Evolutionary conservation across 2,888 invertebrate species (phyloP).

Genomic region (Strigamia maritima): DNA sequence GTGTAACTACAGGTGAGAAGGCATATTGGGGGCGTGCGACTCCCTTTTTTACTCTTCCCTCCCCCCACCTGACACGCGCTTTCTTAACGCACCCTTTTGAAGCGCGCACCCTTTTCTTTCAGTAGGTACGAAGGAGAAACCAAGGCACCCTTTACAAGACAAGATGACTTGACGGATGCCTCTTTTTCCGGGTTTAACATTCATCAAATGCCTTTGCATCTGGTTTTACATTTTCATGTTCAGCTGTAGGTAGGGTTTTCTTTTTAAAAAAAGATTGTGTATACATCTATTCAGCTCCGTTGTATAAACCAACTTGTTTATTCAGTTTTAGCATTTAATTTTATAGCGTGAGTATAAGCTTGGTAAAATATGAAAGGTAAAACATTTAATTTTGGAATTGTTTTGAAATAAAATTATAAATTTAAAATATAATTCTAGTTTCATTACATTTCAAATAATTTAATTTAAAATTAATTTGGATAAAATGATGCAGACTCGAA

Average conservation of each 20-base stretch:
- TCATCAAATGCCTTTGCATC: constrained; percentile 9
- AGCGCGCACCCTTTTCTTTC: constrained; percentile 2
- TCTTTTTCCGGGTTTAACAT: not conserved
- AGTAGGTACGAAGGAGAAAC: not conserved
- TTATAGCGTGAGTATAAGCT: no score
- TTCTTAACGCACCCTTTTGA: not conserved
- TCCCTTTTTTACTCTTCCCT: constrained; percentile 15
- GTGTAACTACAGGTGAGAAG: constrained; percentile 9
- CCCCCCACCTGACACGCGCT: constrained; percentile 15
- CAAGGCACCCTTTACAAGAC: not conserved
- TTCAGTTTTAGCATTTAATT: no score
- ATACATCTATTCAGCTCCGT: no score
- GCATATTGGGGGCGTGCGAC: constrained; percentile 10
- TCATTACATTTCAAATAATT: no score
- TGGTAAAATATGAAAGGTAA: no score
- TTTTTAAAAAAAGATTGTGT: no score
- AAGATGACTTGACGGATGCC: constrained; percentile 15
- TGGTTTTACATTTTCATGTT: not conserved
- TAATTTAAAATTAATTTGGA: no score
- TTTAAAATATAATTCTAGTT: no score
- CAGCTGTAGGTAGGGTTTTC: not conserved
- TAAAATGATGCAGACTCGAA: no score
- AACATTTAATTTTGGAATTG: no score
- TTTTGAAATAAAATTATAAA: no score
- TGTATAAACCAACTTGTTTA: no score